Evolutionary conservation across 2,113 vertebrate genomes (phyloP).

Genomic region (Nothobranchius kuhntae): DNA sequence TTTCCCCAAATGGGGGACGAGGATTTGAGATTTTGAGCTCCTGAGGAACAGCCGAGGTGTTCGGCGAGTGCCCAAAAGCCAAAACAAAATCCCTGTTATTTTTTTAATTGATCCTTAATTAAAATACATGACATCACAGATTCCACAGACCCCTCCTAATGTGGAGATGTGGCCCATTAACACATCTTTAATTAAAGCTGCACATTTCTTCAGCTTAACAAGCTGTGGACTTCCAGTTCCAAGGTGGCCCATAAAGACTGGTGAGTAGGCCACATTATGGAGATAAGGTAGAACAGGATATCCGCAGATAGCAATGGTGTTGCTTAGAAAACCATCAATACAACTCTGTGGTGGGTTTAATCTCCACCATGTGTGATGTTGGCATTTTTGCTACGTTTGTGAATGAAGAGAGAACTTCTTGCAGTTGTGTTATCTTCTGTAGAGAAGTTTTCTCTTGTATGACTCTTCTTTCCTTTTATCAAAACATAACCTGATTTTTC

Average conservation of each 20-base stretch:
- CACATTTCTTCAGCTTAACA: slow-evolving; percentile 93
- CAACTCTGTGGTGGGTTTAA: too few relatives aligned
- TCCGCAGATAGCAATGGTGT: too few relatives aligned
- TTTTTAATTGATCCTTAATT: slow-evolving; percentile 99
- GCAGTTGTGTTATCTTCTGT: too few relatives aligned
- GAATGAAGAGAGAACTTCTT: too few relatives aligned
- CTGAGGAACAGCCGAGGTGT: slow-evolving; percentile 28
- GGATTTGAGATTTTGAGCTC: slow-evolving; percentile 60
- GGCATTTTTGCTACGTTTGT: too few relatives aligned
- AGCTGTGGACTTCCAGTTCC: slow-evolving; percentile 79
- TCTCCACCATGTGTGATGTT: too few relatives aligned
- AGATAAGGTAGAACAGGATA: too few relatives aligned
- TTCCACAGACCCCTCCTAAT: slow-evolving; percentile 97
- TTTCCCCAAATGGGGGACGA: slow-evolving; percentile 27
- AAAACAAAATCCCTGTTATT: slow-evolving; percentile 99
- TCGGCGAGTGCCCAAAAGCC: slow-evolving; percentile 85
- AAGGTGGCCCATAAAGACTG: slow-evolving; percentile 69
- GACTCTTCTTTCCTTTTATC: too few relatives aligned
- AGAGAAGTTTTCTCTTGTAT: too few relatives aligned
- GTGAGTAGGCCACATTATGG: neutral
- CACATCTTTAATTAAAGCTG: slow-evolving; percentile 96
- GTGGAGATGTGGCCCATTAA: slow-evolving; percentile 96
- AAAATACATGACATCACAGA: slow-evolving; percentile 97
- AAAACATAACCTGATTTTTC: too few relatives aligned
- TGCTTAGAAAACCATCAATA: too few relatives aligned